Percentiles rank a stretch among this genome's conserved stretches.
Conservation (phyloP, 2,888 invertebrate species). For the Parapristionchus giblindavisi region DNA sequence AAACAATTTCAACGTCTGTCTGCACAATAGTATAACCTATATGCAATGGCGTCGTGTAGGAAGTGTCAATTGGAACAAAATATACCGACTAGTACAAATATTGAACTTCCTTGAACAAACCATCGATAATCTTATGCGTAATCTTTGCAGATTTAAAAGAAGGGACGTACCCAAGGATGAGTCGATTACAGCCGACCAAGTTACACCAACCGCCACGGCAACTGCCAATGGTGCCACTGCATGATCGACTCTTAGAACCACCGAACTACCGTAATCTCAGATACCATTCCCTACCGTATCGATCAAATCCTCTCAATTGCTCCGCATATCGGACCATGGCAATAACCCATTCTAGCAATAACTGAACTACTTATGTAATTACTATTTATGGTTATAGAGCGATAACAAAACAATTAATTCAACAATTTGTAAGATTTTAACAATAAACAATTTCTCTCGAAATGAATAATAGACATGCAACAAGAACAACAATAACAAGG, state of each 20-base stretch:
- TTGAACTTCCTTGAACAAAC: too few relatives aligned
- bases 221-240: conserved; percentile 12
- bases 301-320: not conserved
- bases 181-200: not conserved
- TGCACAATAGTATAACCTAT: too few relatives aligned
- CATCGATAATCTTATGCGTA: too few relatives aligned
- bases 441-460: conserved; percentile 10
- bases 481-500: not conserved
- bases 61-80: too few relatives aligned
- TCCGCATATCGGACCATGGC: not conserved
- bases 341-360: conserved; percentile 4
- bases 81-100: too few relatives aligned
- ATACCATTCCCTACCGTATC: not conserved
- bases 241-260: not conserved
- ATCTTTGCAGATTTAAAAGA: conserved; percentile 22
- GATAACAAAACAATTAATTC: too few relatives aligned
- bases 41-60: too few relatives aligned
- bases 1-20: too few relatives aligned
- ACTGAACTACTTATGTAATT: not conserved
- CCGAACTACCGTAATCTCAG: not conserved
- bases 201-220: not conserved
- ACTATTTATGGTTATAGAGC: not conserved
- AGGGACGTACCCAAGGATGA: conserved; percentile 25
- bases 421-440: too few relatives aligned
- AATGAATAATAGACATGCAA: not conserved